Conservation (phyloP, 2,113 vertebrate genomes). For the Murina feae region DNA sequence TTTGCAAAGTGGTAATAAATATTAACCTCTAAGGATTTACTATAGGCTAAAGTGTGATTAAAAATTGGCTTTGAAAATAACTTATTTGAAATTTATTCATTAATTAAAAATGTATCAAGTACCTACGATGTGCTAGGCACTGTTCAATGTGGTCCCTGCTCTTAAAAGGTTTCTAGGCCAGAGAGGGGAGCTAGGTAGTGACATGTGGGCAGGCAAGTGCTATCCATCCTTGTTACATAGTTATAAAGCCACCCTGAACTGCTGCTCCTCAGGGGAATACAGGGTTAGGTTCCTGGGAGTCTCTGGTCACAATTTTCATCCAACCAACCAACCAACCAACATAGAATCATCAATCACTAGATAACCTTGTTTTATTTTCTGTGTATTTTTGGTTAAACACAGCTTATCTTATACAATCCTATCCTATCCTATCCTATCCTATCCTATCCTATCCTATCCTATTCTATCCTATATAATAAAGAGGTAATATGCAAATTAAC, state of each 20-base stretch:
- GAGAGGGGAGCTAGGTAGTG: neutral
- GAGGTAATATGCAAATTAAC: too few species aligned
- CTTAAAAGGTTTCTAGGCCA: neutral
- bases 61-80: neutral
- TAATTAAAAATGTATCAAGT: neutral
- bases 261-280: neutral
- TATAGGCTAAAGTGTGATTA: neutral
- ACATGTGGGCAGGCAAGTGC: rapidly evolving
- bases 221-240: rapidly evolving
- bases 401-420: too few species aligned
- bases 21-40: neutral
- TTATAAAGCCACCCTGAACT: neutral
- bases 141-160: neutral
- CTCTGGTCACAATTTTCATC: neutral
- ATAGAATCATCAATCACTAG: neutral
- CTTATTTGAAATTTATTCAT: neutral
- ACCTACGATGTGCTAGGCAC: neutral
- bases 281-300: neutral
- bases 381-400: neutral
- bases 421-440: too few species aligned
- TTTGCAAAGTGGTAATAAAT: neutral
- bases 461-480: too few species aligned
- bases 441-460: too few species aligned
- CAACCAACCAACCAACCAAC: neutral
- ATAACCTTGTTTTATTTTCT: neutral